Evolutionary conservation across 2,888 invertebrate genomes (phyloP), one percentile per base, ranked within the genome.

Genomic region (Cistogaster globosa): DNA sequence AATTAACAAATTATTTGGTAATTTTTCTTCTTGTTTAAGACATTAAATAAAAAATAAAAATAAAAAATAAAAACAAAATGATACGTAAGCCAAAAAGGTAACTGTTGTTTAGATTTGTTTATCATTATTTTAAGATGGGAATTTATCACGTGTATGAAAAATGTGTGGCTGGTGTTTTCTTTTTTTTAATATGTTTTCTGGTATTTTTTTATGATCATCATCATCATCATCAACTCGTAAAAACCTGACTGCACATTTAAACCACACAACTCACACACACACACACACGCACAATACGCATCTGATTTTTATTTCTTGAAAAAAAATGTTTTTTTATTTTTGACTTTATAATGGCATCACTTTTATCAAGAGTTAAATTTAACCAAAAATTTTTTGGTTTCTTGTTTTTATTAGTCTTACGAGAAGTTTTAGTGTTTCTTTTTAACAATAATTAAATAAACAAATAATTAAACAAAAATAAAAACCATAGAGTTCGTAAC

Each of bases 71-170:
- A 32, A 18, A 14, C 26, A 55, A 75, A 16, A 42, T 38, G 11
- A 62, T 38, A n/a, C 63, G 63, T 32, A 63, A 55, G 42, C 26
- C 26, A 9, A 51, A 20, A 20, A 62, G 8, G 51, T 18, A 53
- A 18, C 18, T 53, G 11, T 53, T n/a, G 38, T 14, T 63, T 48
- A 1, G 5, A 26, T 45, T 58, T 26, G 18, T 45, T 11, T 58
- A 57, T 26, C 18, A 58, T 45, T 14, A 42, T 58, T 57, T 75
- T 75, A 18, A 75, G 65, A 18, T 42, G 58, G 58, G 26, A 78
- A 74, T 74, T 42, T 78, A 78, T 72, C 77, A 78, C 77, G 72
- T 83, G 83, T 74, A 60, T 83, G 57, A 55, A 72, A 58, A 58
- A 26, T 58, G 26, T 72, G 51, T 72, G 36, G 36, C 9, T 60